A percentile compares a stretch with the other conserved stretches of the same genome.
These are phyloP conservation scores for Stigmatopora argus DNA, from an alignment of 2,113 vertebrate genomes.

Conservation along the genomic window DNA sequence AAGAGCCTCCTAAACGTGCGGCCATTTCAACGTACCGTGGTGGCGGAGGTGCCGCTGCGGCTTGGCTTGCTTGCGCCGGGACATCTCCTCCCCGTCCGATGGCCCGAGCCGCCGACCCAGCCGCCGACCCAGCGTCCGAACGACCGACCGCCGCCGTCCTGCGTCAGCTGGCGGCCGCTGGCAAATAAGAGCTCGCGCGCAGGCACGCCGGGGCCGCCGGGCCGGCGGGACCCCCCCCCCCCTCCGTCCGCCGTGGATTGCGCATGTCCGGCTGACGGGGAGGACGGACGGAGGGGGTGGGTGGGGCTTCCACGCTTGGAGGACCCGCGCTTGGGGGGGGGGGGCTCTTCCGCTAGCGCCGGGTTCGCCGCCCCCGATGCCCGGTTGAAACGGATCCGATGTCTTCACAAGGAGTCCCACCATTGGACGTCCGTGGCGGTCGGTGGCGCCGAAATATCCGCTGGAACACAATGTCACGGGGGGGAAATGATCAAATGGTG, in stretches of 20 bases:
- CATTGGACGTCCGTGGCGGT: too few relatives aligned
- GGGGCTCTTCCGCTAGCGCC: too few relatives aligned
- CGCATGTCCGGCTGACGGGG: constrained; percentile 90
- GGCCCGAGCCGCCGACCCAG: too few relatives aligned
- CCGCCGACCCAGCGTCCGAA: too few relatives aligned
- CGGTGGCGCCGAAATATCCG: too few relatives aligned
- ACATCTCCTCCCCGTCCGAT: constrained; percentile 73
- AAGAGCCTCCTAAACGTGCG: too few relatives aligned
- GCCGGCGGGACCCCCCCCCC: constrained; percentile 57
- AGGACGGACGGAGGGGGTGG: constrained; percentile 75
- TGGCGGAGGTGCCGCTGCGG: constrained; percentile 81
- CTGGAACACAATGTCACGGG: too few relatives aligned
- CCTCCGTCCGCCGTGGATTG: constrained; percentile 75
- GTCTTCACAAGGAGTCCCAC: too few relatives aligned
- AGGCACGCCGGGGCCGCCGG: constrained; percentile 27
- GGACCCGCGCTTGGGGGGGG: constrained; percentile 73
- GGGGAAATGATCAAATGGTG: too few relatives aligned
- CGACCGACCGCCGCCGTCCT: constrained; percentile 72
- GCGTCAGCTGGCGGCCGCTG: constrained; percentile 51
- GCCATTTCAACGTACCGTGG: constrained; percentile 69
- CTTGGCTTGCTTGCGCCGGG: constrained; percentile 95
- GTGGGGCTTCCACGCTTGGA: constrained; percentile 71
- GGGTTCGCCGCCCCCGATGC: too few relatives aligned
- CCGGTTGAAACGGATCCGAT: too few relatives aligned
- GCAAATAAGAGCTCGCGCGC: too few relatives aligned